Conservation (phyloP, 2,888 invertebrate species). For the Drosophila phalerata region DNA sequence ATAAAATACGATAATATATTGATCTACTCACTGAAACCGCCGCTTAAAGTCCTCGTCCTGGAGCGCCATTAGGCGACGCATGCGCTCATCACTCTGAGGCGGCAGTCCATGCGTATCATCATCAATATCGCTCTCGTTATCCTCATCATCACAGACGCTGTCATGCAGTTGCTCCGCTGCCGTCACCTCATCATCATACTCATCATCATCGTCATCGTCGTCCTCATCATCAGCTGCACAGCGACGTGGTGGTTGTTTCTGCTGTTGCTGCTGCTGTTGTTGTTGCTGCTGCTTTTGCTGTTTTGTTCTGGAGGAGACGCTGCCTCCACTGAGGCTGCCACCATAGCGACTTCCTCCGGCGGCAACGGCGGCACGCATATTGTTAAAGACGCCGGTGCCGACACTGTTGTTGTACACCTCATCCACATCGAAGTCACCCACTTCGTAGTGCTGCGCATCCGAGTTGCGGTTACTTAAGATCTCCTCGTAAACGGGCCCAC, state of each 20-base stretch:
- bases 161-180: constrained; percentile 71
- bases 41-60: constrained; percentile 83
- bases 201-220: constrained; percentile 65
- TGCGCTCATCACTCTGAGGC: constrained; percentile 83
- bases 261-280: constrained; percentile 48
- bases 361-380: constrained; percentile 70
- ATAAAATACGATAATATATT: not conserved
- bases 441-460: constrained; percentile 83
- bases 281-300: constrained; percentile 48
- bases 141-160: constrained; percentile 81
- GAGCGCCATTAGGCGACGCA: constrained; percentile 83
- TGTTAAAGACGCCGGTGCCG: constrained; percentile 69
- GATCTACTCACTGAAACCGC: constrained; percentile 82
- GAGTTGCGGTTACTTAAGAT: constrained; percentile 84
- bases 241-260: constrained; percentile 55
- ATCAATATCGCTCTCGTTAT: constrained; percentile 78
- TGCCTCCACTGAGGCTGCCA: constrained; percentile 73
- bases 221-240: constrained; percentile 61
- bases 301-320: constrained; percentile 72
- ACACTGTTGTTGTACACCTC: constrained; percentile 77
- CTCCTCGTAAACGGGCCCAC: constrained; percentile 85
- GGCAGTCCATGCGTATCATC: constrained; percentile 75
- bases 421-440: constrained; percentile 79
- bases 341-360: constrained; percentile 65
- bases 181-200: constrained; percentile 75